These are phyloP conservation scores for Drosophila equinoxialis DNA, from an alignment of 1,140 invertebrate species.

Conservation along the genomic window DNA sequence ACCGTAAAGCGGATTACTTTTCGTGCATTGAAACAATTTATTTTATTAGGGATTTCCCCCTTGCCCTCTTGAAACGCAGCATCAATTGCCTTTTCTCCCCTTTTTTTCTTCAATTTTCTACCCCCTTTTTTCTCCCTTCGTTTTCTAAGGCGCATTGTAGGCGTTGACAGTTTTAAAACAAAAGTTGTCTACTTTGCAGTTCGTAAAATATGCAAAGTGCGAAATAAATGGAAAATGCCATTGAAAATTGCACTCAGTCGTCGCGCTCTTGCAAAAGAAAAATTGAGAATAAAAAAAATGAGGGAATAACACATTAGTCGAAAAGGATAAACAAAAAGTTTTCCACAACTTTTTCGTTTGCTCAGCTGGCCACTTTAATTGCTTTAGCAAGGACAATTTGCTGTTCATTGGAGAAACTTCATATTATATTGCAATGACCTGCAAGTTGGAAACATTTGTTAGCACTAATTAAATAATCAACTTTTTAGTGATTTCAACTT, in stretches of 20 bases:
- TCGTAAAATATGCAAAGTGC: conserved; percentile 68
- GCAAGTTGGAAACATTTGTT: neutral
- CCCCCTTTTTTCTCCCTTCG: neutral
- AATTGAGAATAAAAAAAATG: neutral
- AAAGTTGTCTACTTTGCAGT: conserved; percentile 77
- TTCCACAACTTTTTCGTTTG: conserved; percentile 55
- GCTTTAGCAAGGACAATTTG: conserved; percentile 48
- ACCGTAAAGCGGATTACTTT: conserved; percentile 69
- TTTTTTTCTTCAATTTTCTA: conserved; percentile 4
- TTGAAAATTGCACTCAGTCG: conserved; percentile 34
- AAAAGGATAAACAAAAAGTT: conserved; percentile 36
- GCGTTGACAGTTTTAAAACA: conserved; percentile 79
- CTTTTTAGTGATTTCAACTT: neutral
- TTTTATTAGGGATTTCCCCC: conserved; percentile 56
- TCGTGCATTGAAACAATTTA: conserved; percentile 79
- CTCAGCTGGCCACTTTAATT: conserved; percentile 60
- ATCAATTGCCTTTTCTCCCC: conserved; percentile 13
- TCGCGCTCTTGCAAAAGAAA: conserved; percentile 5
- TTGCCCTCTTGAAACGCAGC: conserved; percentile 4
- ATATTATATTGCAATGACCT: neutral
- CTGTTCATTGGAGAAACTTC: conserved; percentile 6
- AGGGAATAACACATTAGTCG: neutral
- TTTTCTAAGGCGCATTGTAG: conserved; percentile 43
- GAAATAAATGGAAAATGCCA: conserved; percentile 31
- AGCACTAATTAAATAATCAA: neutral